These are phyloP conservation scores for Lepidostoma basale DNA, from an alignment of 1,140 invertebrate species.

Conservation along the genomic window DNA sequence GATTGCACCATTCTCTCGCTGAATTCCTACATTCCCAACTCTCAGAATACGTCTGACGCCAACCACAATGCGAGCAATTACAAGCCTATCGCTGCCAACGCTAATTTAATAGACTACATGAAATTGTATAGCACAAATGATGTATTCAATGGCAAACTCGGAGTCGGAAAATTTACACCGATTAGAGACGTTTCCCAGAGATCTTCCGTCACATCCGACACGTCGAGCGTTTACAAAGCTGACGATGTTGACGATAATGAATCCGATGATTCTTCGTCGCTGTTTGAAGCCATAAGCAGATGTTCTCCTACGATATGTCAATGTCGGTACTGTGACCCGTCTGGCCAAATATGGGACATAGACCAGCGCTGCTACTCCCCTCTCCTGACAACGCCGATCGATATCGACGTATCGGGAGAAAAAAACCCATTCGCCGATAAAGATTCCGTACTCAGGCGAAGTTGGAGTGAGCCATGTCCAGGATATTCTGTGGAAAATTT, in stretches of 20 bases:
- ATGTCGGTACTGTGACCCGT: conserved; percentile 79
- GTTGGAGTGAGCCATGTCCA: conserved; percentile 67
- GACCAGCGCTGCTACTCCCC: conserved; percentile 52
- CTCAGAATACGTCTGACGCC: conserved; percentile 29
- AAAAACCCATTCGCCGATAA: conserved; percentile 48
- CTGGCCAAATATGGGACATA: conserved; percentile 77
- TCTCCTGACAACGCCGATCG: conserved; percentile 55
- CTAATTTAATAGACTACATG: conserved; percentile 7
- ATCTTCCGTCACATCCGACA: conserved; percentile 43
- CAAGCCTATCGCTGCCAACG: background rate
- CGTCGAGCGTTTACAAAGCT: conserved; percentile 48
- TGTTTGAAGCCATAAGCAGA: conserved; percentile 52
- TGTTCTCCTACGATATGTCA: conserved; percentile 69
- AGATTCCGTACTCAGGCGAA: conserved; percentile 61
- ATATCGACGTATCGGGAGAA: conserved; percentile 51
- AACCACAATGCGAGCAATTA: background rate
- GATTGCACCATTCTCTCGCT: background rate
- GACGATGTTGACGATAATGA: conserved; percentile 54
- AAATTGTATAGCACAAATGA: conserved; percentile 21
- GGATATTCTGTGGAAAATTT: conserved; percentile 45
- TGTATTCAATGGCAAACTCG: background rate
- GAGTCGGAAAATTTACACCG: background rate
- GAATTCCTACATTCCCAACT: conserved; percentile 26
- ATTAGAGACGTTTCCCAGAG: background rate
- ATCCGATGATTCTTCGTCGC: conserved; percentile 49